Evolutionary conservation across 2,888 invertebrate species (phyloP).

Genomic region (Synergus umbraculus): DNA sequence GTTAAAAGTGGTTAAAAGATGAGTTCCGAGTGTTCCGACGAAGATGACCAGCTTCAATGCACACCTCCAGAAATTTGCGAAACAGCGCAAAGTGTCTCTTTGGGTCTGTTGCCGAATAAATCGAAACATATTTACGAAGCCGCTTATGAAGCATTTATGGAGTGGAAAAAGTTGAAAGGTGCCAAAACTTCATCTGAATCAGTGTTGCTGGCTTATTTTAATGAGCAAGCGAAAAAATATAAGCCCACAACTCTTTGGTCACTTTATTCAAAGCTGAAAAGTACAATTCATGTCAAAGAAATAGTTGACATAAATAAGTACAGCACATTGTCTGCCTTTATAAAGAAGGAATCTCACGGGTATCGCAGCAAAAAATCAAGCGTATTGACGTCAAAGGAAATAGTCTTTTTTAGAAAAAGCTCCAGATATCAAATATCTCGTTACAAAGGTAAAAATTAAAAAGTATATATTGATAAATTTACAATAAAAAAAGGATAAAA

Average conservation of each 20-base stretch:
- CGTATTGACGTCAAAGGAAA: no score
- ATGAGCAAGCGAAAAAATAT: not conserved
- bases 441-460: no score
- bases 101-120: not conserved
- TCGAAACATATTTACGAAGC: not conserved
- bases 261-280: not conserved
- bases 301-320: not conserved
- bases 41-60: no score
- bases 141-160: not conserved
- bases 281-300: not conserved
- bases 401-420: no score
- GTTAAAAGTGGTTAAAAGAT: no score
- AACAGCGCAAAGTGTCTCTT: no score
- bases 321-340: slow-evolving; percentile 6
- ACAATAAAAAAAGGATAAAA: no score
- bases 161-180: not conserved
- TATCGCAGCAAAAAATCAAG: not conserved
- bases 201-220: not conserved
- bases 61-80: no score
- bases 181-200: not conserved
- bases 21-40: no score
- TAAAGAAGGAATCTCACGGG: not conserved
- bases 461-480: no score
- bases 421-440: no score
- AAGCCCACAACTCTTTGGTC: not conserved